Evolutionary conservation across 2,888 invertebrate species (phyloP), one percentile per base, ranked within the genome.

Genomic region (Polyommatus iphigenia): DNA sequence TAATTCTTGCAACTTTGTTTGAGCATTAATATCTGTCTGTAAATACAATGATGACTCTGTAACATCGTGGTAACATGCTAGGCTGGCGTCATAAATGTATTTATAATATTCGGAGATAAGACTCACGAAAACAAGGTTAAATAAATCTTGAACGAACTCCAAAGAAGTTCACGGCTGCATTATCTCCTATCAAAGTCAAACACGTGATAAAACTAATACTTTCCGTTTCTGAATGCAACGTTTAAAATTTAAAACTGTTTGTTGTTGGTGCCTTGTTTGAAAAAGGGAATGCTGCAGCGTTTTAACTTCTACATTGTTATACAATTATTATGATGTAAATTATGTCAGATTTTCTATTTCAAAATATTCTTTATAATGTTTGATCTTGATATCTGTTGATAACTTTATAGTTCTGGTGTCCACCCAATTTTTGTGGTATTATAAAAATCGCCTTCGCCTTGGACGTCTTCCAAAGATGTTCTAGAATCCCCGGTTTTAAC

Each of bases 71-170:
- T n/a, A n/a, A 67, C 67, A 67, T 5, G 32, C 67, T 15, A 67
- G 18, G 24, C 15, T 67, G 67, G 29, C 32, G 29, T 67, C 67
- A 67, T 67, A 67, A 20, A 41, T 13, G 46, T 73, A 73, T 73
- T 46, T 73, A 73, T 46, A 73, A 24, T 73, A n/a, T 36, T 20
- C 15, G 18, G 29, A 75, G 75, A 75, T 32, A 75, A 75, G 75
- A 50, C 75, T 50, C 75, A 24, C 75, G 75, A 54, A 75, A 50
- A 75, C 50, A 50, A 75, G 24, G 75, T 75, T 75, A 46, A 41
- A 15, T 54, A 75, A 20, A 50, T 29, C 50, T 29, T 72, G 41
- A 72, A 50, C 50, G 20, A 50, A 20, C 50, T 50, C 7, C 24
- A 75, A 29, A 24, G 54, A 50, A 50, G 75, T 20, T 75, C 75